Evolutionary conservation across 1,140 invertebrate species (phyloP), one percentile per base, ranked within the genome.

Genomic region (Neomicropteryx cornuta): DNA sequence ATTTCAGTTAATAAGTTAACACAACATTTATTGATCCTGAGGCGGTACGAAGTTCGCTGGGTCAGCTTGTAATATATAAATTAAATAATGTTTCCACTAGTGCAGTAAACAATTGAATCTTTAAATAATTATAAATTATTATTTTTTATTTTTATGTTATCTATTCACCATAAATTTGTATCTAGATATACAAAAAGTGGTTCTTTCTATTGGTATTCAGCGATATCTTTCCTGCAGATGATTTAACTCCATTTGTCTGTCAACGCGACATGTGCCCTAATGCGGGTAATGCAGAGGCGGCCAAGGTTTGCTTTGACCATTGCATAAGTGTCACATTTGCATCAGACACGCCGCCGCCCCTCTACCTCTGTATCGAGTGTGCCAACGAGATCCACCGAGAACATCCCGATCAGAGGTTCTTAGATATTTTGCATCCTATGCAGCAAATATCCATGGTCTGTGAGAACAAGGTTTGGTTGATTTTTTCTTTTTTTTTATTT

Each of bases 361-460:
- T 98, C 4, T 95, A 94, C 58, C 71, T 98, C 0, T 99, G 96
- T 58, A 88, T 94, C 48, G 92, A 94, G 58, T 99, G 96, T 66
- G 87, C 88, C 21, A 93, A 95, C 56, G 81, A 90, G 59, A 85
- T 97, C 45, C 83, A 79, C 55, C 51, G 83, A 23, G 82, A 79
- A 58, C 83, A 79, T 64, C 81, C 77, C 10, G 82, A 89, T 60
- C 82, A 91, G 57, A 76, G 90, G 50, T 88, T 87, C 58, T 81
- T 87, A 50, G 91, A 95, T 59, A 85, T 97, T 47, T 70, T 96
- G 33, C 87, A 92, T 62, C 94, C 93, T 1, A 91, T 93, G 76
- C 87, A 90, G 55, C 87, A 92, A 71, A 85, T 93, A 10, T 89
- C 90, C 1, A 85, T 89, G 71, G 78, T 87, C 34, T 98, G 95